Evolutionary conservation across 2,888 invertebrate genomes (phyloP), one percentile per base, ranked within the genome.

Genomic region (Pilophorus perplexus): DNA sequence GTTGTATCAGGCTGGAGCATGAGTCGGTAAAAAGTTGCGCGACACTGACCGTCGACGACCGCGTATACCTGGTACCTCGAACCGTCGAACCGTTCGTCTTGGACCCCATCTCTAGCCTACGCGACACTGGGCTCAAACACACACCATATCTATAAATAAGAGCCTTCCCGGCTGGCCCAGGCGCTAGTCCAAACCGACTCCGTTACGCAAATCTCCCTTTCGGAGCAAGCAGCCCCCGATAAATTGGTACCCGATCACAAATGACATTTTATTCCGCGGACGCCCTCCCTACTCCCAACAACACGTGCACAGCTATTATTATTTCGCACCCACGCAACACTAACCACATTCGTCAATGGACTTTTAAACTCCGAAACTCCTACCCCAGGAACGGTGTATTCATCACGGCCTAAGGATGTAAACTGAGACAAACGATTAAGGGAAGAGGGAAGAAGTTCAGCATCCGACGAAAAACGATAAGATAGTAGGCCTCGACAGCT

Each of bases 11-110:
- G 79, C 85, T 92, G 74, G 89, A 88, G 79, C 90, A 93, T 73
- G 91, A 90, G 77, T 93, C 92, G 73, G 87, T 88, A 73, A 93
- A 80, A 74, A 93, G 80, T 78, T 93, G 92, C 71, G 90, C 88
- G 73, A 93, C 90, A 79, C 90, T 91, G 54, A 86, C 83, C 59
- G 86, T 85, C 68, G 88, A 87, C 59, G 91, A 89, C 70, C 92
- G 85, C 72, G 86, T 82, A 79, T 91, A 90, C 72, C 67, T 66
- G 16, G 52, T 28, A 8, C 52, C 52, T 8, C 52, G 52, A 4
- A 52, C 52, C 59, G 62, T 62, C 62, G 64, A 50, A 6, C 52
- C 64, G 52, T 64, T 64, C 64, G 64, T 52, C 64, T 54, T 64
- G 64, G 64, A 52, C 28, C 62, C 62, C 62, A 62, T 62, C 48